Evolutionary conservation across 1,140 invertebrate genomes (phyloP).

Genomic region (Scaptomyza hsui): DNA sequence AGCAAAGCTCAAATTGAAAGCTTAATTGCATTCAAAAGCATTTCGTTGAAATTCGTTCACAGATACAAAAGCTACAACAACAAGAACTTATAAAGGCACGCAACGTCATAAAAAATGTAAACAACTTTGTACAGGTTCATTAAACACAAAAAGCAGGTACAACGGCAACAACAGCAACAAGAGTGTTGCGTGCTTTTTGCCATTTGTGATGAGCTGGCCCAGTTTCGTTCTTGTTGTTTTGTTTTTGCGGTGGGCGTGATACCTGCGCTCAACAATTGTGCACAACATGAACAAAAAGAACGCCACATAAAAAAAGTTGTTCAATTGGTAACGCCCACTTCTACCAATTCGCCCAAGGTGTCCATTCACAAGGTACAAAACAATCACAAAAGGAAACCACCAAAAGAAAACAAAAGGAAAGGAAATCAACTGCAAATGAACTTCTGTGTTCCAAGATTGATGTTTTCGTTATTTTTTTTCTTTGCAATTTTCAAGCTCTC

Average conservation of each 20-base stretch:
- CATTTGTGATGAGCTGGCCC: slow-evolving; percentile 58
- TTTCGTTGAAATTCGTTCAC: slow-evolving; percentile 16
- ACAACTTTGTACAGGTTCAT: slow-evolving; percentile 46
- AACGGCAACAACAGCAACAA: slow-evolving; percentile 7
- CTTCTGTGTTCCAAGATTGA: background rate
- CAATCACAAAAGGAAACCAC: slow-evolving; percentile 31
- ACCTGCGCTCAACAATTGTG: slow-evolving; percentile 28
- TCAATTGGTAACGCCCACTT: slow-evolving; percentile 39
- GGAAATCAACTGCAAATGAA: background rate
- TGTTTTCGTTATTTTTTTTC: slow-evolving; percentile 9
- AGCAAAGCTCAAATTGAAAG: slow-evolving; percentile 27
- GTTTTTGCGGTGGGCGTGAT: slow-evolving; percentile 30
- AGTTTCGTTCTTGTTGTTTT: slow-evolving; percentile 15
- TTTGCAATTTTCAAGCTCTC: slow-evolving; percentile 57
- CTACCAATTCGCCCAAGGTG: slow-evolving; percentile 39
- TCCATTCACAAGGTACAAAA: slow-evolving; percentile 25
- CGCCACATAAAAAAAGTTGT: slow-evolving; percentile 19
- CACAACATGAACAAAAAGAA: slow-evolving; percentile 15
- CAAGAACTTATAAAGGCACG: slow-evolving; percentile 35
- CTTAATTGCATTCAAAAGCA: slow-evolving; percentile 46
- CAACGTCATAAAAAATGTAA: slow-evolving; percentile 49
- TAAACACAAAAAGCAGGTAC: slow-evolving; percentile 30
- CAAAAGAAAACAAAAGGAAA: background rate
- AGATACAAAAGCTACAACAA: slow-evolving; percentile 3
- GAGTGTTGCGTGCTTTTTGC: slow-evolving; percentile 48